phyloP scores from a whole-genome alignment of 2,797 vertebrate genomes.

The Darevskia mixta region DNA sequence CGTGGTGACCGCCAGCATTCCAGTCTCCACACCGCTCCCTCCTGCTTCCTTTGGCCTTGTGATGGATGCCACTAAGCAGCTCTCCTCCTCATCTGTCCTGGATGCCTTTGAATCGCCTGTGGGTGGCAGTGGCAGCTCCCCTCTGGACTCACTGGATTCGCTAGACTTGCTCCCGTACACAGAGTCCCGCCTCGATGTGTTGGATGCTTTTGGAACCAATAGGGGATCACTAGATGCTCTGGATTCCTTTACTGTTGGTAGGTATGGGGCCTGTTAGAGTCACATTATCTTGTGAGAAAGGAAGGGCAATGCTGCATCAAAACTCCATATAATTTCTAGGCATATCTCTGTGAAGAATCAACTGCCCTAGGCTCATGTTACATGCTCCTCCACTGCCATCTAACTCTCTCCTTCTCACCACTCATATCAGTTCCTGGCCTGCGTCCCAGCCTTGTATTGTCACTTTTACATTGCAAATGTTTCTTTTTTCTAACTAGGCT shows the following conservation, averaged over 20 bases:
- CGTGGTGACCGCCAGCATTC: slow-evolving; percentile 83
- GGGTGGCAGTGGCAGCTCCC: slow-evolving; percentile 62
- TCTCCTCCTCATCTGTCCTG: slow-evolving; percentile 80
- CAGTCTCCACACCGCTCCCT: slow-evolving; percentile 86
- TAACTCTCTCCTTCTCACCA: background rate
- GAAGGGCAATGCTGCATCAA: background rate
- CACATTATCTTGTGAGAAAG: background rate
- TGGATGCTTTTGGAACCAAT: slow-evolving; percentile 84
- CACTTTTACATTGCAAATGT: background rate
- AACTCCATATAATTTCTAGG: slow-evolving; percentile 1
- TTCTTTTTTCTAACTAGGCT: background rate
- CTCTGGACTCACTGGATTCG: slow-evolving; percentile 78
- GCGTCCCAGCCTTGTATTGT: background rate
- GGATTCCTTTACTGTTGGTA: slow-evolving; percentile 86
- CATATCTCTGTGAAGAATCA: background rate
- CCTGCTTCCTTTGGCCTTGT: slow-evolving; percentile 87
- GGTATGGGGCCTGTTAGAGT: background rate
- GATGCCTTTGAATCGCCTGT: slow-evolving; percentile 72
- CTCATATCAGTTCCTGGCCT: background rate
- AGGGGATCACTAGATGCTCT: slow-evolving; percentile 85
- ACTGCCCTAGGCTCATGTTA: background rate
- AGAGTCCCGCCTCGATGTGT: slow-evolving; percentile 85
- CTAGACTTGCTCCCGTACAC: slow-evolving; percentile 76
- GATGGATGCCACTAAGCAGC: slow-evolving; percentile 81
- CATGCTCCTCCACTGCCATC: background rate